A percentile compares a stretch with the other conserved stretches of the same genome.
Evolutionary conservation across 2,797 vertebrate species (phyloP).

Genomic region (Sebastes glaucus): DNA sequence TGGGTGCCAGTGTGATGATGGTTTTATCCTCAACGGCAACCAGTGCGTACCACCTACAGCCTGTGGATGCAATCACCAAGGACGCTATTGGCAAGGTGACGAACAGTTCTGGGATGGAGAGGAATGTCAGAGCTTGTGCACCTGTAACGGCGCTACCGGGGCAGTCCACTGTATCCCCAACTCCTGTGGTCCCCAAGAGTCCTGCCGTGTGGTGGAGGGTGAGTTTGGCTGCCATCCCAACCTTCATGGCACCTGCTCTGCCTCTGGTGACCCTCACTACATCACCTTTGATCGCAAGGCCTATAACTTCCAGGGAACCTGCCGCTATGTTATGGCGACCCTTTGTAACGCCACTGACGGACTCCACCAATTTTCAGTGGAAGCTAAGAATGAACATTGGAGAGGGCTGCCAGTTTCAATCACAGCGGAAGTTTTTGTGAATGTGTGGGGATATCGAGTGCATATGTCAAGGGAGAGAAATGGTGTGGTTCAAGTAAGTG

Average conservation of each 20-base stretch:
- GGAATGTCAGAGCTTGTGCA: constrained; percentile 63
- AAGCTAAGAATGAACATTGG: constrained; percentile 31
- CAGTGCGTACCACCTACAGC: constrained; percentile 67
- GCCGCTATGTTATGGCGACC: constrained; percentile 67
- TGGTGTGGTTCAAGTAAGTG: constrained; percentile 61
- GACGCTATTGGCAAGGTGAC: constrained; percentile 51
- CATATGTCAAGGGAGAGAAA: constrained; percentile 37
- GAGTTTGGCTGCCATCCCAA: constrained; percentile 67
- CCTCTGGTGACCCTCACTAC: constrained; percentile 81
- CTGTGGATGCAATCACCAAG: constrained; percentile 74
- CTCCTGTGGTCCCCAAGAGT: constrained; percentile 59
- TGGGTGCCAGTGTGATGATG: constrained; percentile 77
- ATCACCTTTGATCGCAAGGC: constrained; percentile 67
- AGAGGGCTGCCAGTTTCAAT: not conserved
- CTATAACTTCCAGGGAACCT: constrained; percentile 78
- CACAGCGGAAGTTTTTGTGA: constrained; percentile 50
- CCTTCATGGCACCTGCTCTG: constrained; percentile 64
- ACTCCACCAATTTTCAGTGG: constrained; percentile 61
- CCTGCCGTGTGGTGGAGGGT: constrained; percentile 57
- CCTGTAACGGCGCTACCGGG: constrained; percentile 64
- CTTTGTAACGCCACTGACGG: constrained; percentile 74
- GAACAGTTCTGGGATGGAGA: constrained; percentile 72
- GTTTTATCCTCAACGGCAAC: constrained; percentile 67
- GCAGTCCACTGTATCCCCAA: constrained; percentile 47
- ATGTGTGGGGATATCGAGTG: constrained; percentile 62